Base-by-base conservation (phyloP, 1,140 invertebrate species). In the Nomia melanderi region DNA sequence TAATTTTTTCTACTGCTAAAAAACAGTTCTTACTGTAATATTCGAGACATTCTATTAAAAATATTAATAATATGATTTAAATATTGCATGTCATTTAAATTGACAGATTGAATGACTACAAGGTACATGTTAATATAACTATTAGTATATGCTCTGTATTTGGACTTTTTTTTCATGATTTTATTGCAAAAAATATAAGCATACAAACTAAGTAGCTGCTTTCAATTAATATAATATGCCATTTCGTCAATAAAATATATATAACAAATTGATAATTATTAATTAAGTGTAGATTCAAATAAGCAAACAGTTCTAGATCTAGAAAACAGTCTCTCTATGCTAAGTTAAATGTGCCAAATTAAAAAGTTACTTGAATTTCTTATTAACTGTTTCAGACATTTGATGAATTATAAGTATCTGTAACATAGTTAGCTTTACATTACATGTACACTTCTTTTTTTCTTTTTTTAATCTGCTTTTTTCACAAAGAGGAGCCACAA, bases 251-350 rank as follows among this genome's bases (percentile, higher is more conserved):
- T 53, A 63, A n/a, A n/a, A n/a, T n/a, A 31, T 67, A 57, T 44
- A 33, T 57, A 44, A 75, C 11, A 27, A 64, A 75, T 67, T 36
- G 31, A 11, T 54, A 54, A 54, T 41, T 6, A 54, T 50, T 72
- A 62, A 64, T 23, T 71, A 62, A 71, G 70, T 62, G 25, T 66
- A 56, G 36, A 67, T 67, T 36, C 36, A 29, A 36, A 66, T 73
- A 41, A 77, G 64, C 23, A 59, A 75, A 63, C 29, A 59, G 44
- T n/a, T 41, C 36, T 60, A 66, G 53, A 65, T 66, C 62, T 67
- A 77, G n/a, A 79, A 84, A 83, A 77, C 81, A 60, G 31, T 83
- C 77, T 84, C 64, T 53, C 69, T n/a, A 44, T 50, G 25, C 17
- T 60, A 75, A 62, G 44, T 53, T 63, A 59, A 50, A 66, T 67